Percentiles rank a stretch among this genome's conserved stretches.
Evolutionary conservation across 35 echinoderm and acorn worm genomes (phyloP).

Genomic region (Eucidaris tribuloides): DNA sequence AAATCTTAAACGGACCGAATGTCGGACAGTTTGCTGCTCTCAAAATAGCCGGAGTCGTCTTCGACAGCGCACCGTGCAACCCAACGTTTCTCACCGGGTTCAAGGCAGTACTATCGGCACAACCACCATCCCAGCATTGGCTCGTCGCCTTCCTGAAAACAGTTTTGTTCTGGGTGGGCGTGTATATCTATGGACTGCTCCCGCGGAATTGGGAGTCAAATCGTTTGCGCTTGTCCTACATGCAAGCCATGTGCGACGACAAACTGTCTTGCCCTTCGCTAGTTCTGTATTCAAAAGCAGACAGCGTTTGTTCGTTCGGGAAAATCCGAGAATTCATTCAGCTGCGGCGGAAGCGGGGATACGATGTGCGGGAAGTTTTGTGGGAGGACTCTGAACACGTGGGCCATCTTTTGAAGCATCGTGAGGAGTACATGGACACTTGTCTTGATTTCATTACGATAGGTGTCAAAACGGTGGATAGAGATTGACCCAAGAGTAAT

Average conservation of each 20-base stretch:
- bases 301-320: constrained; percentile 43
- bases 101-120: constrained; percentile 27
- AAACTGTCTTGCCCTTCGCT: constrained; percentile 52
- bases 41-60: constrained; percentile 63
- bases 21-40: constrained; percentile 23
- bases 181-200: not conserved
- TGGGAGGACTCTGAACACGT: constrained; percentile 82
- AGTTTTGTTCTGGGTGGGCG: constrained; percentile 1
- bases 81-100: constrained; percentile 6
- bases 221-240: not conserved
- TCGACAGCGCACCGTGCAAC: constrained; percentile 66
- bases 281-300: constrained; percentile 82
- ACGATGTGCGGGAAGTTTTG: constrained; percentile 61
- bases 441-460: constrained; percentile 76
- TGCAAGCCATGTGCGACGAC: not conserved
- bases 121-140: constrained; percentile 14
- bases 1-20: constrained; percentile 53
- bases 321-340: constrained; percentile 58
- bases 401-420: constrained; percentile 50
- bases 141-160: not conserved
- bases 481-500: too few species aligned
- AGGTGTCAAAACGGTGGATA: too few species aligned
- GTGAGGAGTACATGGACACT: constrained; percentile 60
- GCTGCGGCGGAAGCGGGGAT: constrained; percentile 28
- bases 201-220: not conserved